Evolutionary conservation across 2,888 invertebrate genomes (phyloP).

Genomic region (Protophormia terraenovae): DNA sequence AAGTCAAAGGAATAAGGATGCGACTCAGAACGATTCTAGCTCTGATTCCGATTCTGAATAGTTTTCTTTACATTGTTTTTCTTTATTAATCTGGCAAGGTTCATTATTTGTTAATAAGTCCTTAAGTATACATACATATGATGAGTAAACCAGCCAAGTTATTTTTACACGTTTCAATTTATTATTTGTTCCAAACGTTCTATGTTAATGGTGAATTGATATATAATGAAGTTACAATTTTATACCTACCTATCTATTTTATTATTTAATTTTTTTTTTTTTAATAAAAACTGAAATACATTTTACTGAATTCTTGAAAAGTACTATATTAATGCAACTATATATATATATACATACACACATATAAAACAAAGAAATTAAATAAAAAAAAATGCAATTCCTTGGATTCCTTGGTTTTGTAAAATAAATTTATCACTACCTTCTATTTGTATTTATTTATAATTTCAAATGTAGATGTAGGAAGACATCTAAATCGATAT

Average conservation of each 20-base stretch:
- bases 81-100: not conserved
- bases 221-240: not conserved
- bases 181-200: not conserved
- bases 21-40: slow-evolving; percentile 13
- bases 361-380: not conserved
- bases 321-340: too few relatives aligned
- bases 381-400: not conserved
- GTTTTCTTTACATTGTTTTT: not conserved
- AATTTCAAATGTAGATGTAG: too few relatives aligned
- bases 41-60: slow-evolving; percentile 64
- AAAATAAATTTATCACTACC: not conserved
- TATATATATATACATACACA: not conserved
- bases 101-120: not conserved
- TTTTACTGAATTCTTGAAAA: slow-evolving; percentile 15
- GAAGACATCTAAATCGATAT: too few relatives aligned
- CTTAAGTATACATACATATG: not conserved
- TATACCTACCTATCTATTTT: not conserved
- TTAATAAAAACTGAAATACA: not conserved
- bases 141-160: not conserved
- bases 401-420: not conserved
- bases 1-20: slow-evolving; percentile 59
- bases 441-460: not conserved
- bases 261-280: not conserved
- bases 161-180: not conserved
- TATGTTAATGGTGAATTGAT: not conserved